These are phyloP conservation scores for Eledona agricola DNA, from an alignment of 2,888 invertebrate genomes.

Conservation along the genomic window DNA sequence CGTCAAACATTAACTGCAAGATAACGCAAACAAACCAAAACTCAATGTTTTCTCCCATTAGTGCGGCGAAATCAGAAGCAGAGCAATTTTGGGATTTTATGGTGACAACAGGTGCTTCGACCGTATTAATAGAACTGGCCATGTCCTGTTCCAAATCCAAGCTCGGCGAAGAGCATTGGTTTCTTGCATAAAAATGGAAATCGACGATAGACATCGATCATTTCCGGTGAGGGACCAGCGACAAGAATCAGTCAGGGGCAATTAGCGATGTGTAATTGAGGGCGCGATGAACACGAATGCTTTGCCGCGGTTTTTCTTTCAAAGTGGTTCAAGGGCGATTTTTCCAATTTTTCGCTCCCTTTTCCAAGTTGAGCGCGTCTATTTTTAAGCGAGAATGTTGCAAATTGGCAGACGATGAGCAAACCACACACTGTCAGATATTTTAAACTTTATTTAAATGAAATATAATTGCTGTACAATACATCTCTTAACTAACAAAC, in stretches of 20 bases:
- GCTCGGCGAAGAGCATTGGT: too few relatives aligned
- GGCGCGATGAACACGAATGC: conserved; percentile 9
- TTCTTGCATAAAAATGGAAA: neutral
- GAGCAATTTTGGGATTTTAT: conserved; percentile 16
- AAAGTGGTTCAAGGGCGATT: conserved; percentile 3
- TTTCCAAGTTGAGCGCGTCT: neutral
- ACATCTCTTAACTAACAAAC: conserved; percentile 34
- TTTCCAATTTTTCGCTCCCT: neutral
- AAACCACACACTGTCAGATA: conserved; percentile 23
- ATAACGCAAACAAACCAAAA: conserved; percentile 13
- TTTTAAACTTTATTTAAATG: conserved; percentile 43
- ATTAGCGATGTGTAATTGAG: too few relatives aligned
- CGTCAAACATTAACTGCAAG: conserved; percentile 17
- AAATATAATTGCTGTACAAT: conserved; percentile 44
- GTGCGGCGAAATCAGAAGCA: too few relatives aligned
- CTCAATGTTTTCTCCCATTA: conserved; percentile 3
- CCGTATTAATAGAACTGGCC: conserved; percentile 29
- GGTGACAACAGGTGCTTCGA: conserved; percentile 31
- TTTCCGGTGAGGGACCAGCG: neutral
- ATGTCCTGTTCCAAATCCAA: conserved; percentile 27
- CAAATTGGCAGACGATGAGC: conserved; percentile 11
- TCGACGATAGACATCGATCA: conserved; percentile 1
- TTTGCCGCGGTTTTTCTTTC: conserved; percentile 5
- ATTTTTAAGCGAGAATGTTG: neutral
- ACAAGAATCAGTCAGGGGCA: too few relatives aligned